phyloP scores from a whole-genome alignment of 2,888 invertebrate genomes.

The Philereme vetulata region DNA sequence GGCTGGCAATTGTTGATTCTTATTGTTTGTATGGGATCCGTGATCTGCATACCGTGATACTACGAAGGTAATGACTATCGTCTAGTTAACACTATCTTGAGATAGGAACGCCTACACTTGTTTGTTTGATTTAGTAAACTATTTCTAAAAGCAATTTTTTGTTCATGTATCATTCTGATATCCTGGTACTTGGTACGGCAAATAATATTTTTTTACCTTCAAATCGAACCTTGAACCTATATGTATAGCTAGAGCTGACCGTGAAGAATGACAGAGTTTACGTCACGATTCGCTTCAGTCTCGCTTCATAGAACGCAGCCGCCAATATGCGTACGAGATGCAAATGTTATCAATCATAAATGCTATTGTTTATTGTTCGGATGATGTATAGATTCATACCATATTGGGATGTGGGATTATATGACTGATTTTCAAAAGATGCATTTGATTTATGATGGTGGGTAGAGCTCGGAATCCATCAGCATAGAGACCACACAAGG shows the following conservation, averaged over 20 bases:
- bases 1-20: no score
- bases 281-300: constrained; percentile 15
- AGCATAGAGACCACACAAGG: not conserved
- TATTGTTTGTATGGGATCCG: no score
- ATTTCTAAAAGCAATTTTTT: no score
- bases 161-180: no score
- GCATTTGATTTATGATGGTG: not conserved
- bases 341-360: constrained; percentile 30
- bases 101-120: no score
- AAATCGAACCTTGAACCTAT: no score
- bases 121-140: no score
- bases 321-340: not conserved
- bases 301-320: not conserved
- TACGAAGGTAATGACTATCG: no score
- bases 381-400: not conserved
- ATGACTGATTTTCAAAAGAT: not conserved
- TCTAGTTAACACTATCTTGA: no score
- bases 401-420: not conserved
- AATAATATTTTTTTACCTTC: no score
- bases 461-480: not conserved
- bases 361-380: not conserved
- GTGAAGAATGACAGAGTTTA: constrained; percentile 51
- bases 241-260: constrained; percentile 3
- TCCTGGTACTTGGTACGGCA: no score
- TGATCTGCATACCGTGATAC: no score